These are phyloP conservation scores for Nematopogon swammerdamellus DNA, from an alignment of 2,888 invertebrate genomes.

Conservation along the genomic window DNA sequence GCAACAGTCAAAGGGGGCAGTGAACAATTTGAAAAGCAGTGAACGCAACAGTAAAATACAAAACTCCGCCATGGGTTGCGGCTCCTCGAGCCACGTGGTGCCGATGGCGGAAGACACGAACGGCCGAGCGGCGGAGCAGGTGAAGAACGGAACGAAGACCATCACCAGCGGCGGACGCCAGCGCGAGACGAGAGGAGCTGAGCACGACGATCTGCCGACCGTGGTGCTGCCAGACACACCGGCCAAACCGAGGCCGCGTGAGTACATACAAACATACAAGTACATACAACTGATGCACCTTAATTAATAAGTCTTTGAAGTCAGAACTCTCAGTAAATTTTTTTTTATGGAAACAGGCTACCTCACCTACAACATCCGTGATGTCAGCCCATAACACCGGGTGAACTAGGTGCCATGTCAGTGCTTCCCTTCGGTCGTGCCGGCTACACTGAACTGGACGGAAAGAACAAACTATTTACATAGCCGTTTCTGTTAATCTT, in stretches of 20 bases:
- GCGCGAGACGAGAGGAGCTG: slow-evolving; percentile 14
- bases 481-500: no score
- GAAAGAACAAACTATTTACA: no score
- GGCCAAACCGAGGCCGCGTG: slow-evolving; percentile 34
- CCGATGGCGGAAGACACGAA: slow-evolving; percentile 18
- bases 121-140: slow-evolving; percentile 16
- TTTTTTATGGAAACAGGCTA: slow-evolving; percentile 1
- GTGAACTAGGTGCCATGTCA: no score
- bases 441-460: no score
- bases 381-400: no score
- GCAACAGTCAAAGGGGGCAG: no score
- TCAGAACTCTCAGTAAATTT: slow-evolving; percentile 1
- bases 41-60: no score
- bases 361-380: no score
- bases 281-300: neutral
- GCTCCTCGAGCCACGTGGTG: slow-evolving; percentile 38
- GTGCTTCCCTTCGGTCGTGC: no score
- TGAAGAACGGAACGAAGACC: slow-evolving; percentile 13
- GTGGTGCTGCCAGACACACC: slow-evolving; percentile 43
- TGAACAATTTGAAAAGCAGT: no score
- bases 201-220: slow-evolving; percentile 33
- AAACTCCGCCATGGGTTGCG: slow-evolving; percentile 45
- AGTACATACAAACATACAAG: slow-evolving; percentile 15
- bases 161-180: slow-evolving; percentile 18
- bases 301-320: neutral